A percentile compares a stretch with the other conserved stretches of the same genome.
Conservation (phyloP, 2,113 vertebrate genomes). For the Cryptoleucopteryx plumbea region DNA sequence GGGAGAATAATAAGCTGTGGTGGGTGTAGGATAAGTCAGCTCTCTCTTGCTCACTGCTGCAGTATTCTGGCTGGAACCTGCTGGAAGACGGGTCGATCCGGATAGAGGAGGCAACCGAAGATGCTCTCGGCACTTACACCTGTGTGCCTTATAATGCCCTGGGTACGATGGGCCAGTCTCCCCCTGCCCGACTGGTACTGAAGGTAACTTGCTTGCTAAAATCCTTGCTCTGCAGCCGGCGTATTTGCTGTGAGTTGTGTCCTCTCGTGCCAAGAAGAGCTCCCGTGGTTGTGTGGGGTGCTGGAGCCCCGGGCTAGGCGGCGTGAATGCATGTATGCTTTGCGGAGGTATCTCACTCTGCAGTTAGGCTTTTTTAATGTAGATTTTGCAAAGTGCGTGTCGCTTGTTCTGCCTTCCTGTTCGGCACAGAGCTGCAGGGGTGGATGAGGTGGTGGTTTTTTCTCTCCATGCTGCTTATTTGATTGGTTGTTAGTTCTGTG, state of each 20-base stretch:
- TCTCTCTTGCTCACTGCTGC: neutral
- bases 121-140: conserved; percentile 99
- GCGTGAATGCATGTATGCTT: rapidly evolving
- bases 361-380: neutral
- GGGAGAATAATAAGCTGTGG: neutral
- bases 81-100: conserved; percentile 94
- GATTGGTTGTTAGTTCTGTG: neutral
- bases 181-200: conserved; percentile 97
- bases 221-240: neutral
- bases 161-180: conserved; percentile 98
- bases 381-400: neutral
- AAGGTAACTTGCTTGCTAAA: conserved; percentile 78
- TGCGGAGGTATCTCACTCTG: neutral
- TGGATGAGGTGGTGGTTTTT: neutral
- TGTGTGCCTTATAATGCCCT: conserved; percentile 99
- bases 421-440: neutral
- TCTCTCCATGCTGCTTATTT: neutral
- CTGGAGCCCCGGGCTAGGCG: neutral
- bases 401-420: neutral
- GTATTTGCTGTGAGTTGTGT: rapidly evolving
- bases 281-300: neutral
- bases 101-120: conserved; percentile 96
- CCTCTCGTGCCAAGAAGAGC: neutral
- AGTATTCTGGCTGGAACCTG: conserved; percentile 95
- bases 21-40: neutral